A percentile compares a stretch with the other conserved stretches of the same genome.
These are phyloP conservation scores for Stomatorhinus ivindoensis DNA, from an alignment of 2,113 vertebrate genomes.

Conservation along the genomic window DNA sequence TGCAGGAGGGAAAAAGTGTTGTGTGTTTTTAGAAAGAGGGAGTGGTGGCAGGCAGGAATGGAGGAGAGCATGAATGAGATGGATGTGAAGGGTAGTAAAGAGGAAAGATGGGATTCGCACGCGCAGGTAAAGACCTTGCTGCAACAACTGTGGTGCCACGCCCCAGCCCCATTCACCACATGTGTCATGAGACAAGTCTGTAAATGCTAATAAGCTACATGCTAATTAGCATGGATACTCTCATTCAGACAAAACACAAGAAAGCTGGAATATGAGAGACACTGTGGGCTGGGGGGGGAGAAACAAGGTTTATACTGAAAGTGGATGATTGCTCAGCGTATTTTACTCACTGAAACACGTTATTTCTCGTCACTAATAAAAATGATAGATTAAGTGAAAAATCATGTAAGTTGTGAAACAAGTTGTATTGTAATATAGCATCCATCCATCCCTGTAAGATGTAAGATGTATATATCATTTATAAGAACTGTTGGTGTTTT, in stretches of 20 bases:
- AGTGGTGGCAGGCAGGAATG: no score
- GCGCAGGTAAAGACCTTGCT: neutral
- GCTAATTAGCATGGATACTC: neutral
- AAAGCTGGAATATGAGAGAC: neutral
- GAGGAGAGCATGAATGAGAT: neutral
- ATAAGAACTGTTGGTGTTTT: neutral
- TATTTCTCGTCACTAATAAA: neutral
- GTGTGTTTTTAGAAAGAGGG: neutral
- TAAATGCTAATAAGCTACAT: constrained; percentile 9
- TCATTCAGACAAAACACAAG: neutral
- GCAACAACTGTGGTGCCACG: neutral
- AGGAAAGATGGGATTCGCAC: neutral
- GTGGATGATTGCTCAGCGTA: neutral
- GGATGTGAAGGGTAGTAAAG: neutral
- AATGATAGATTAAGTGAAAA: neutral
- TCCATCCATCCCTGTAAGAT: neutral
- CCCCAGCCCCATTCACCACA: neutral
- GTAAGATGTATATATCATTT: neutral
- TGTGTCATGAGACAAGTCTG: neutral
- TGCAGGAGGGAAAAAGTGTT: neutral
- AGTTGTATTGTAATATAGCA: neutral
- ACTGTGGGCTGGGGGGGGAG: neutral
- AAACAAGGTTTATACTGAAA: neutral
- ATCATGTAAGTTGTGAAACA: neutral
- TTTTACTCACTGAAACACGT: neutral